Percentiles rank a stretch among this genome's conserved stretches.
Evolutionary conservation across 1,140 invertebrate genomes (phyloP).

Genomic region (Ostrea edulis): DNA sequence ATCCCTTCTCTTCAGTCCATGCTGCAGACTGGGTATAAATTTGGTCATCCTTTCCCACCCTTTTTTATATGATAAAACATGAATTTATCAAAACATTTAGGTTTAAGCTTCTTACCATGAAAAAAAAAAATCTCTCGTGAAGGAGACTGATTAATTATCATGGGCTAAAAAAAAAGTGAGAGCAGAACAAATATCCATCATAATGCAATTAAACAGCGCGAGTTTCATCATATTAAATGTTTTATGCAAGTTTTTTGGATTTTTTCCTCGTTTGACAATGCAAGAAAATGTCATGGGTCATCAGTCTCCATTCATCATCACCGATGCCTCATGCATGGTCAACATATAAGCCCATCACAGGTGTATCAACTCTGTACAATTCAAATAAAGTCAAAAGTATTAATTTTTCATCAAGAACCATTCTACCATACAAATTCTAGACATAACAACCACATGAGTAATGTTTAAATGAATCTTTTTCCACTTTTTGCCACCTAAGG

Average conservation of each 20-base stretch:
- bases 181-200: neutral
- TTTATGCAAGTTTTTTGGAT: neutral
- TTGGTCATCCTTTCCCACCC: neutral
- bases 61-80: neutral
- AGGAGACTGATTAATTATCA: neutral
- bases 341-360: neutral
- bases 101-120: neutral
- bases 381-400: neutral
- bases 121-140: neutral
- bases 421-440: neutral
- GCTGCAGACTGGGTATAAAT: neutral
- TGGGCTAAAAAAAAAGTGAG: neutral
- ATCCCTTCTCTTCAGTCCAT: neutral
- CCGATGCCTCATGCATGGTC: neutral
- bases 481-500: slow-evolving; percentile 11
- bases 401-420: neutral
- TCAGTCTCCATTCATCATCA: neutral
- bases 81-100: neutral
- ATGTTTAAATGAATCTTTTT: slow-evolving; percentile 26
- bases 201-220: neutral
- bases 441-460: slow-evolving; percentile 12
- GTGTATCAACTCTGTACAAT: neutral
- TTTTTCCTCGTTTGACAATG: neutral
- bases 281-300: neutral
- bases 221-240: neutral